Evolutionary conservation across 1,140 invertebrate genomes (phyloP), one percentile per base, ranked within the genome.

Genomic region (Tribolium castaneum): DNA sequence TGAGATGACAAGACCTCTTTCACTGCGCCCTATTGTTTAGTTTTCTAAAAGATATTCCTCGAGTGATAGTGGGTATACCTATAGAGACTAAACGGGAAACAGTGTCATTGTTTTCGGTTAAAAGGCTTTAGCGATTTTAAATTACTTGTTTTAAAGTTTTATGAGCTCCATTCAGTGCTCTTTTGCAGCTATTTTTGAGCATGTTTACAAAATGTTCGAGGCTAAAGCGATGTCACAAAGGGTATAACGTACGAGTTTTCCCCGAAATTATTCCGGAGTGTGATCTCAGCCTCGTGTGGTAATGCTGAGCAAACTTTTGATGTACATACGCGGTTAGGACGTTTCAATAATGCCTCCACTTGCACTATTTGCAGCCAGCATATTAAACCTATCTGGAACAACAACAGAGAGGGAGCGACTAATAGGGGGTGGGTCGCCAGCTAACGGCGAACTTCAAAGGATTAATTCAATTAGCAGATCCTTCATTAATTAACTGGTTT

Each of bases 401-500:
- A 66, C 30, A 30, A 19, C 45, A 13, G 50, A 34, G 19, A 74
- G 77, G 66, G 16, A 19, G 2, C 16, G 16, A 1, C 70, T 79
- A 70, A 74, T 74, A 50, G 35, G 16, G 25, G 45, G 76, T 62
- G 70, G 51, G 70, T 73, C 70, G 70, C 6, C 59, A 66, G 35
- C 59, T 66, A 66, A 25, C 54, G 10, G 56, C 39, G 56, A 62
- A 75, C 75, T 80, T 79, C 81, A 79, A 78, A 79, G 80, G 78
- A 77, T 76, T 79, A 81, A 82, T 80, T 79, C 54, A 81, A 82
- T 82, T 82, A 80, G 70, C n/a, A 50, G 72, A 81, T 82, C 76
- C 80, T 81, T 81, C 79, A 76, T 80, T 79, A 82, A 82, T 82
- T 82, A 82, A 78, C 82, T 78, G 81, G 79, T 80, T 79, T 78